phyloP scores from a whole-genome alignment of 2,113 vertebrate genomes.

The Myocastor coypus region DNA sequence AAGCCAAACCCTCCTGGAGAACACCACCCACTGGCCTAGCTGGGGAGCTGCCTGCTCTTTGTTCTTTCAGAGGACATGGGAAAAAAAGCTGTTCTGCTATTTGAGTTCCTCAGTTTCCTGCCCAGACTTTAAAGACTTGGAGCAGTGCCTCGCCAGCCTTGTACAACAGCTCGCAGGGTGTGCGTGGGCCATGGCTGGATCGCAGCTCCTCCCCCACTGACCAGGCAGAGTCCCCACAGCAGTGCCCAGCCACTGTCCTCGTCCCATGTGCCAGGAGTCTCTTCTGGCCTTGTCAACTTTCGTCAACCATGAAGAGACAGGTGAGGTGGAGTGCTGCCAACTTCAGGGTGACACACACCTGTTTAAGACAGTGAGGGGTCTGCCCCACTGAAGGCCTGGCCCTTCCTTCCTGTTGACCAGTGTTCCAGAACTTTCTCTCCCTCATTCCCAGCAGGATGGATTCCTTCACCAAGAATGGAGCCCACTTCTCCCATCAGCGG shows the following conservation, averaged over 20 bases:
- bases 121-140: neutral
- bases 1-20: neutral
- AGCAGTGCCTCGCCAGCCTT: no score
- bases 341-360: neutral
- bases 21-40: neutral
- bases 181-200: accelerated
- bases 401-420: neutral
- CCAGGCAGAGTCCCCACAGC: neutral
- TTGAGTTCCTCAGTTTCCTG: neutral
- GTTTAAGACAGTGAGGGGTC: neutral
- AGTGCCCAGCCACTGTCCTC: neutral
- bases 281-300: neutral
- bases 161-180: neutral
- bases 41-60: neutral
- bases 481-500: neutral
- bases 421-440: neutral
- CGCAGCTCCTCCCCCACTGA: accelerated
- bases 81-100: neutral
- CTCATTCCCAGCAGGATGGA: neutral
- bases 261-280: neutral
- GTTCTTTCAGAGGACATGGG: neutral
- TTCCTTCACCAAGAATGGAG: neutral
- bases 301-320: neutral
- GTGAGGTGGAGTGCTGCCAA: neutral
- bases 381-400: neutral